Evolutionary conservation across 2,797 vertebrate species (phyloP), one percentile per base, ranked within the genome.

Genomic region (Xyrichtys novacula): DNA sequence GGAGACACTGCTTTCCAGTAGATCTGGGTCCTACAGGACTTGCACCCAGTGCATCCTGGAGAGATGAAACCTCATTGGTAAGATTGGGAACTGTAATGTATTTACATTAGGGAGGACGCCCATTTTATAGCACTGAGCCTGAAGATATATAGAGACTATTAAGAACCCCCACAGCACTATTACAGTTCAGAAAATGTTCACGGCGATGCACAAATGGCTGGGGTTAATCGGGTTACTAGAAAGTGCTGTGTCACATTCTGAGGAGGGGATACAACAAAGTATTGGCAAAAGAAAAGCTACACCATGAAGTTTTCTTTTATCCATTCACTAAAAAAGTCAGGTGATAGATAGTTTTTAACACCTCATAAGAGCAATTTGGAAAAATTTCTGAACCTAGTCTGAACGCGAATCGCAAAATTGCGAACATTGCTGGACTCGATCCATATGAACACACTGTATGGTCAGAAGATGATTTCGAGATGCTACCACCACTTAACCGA

Each of bases 91-190:
- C 61, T 65, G 56, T 78, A 77, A 82, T 80, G 60, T 58, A 68
- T 80, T 79, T 71, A 63, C 43, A 65, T 83, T 67, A 72, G 46
- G 61, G 67, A 20, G 52, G 49, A 76, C 66, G 63, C 48, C 60
- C 73, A 69, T 73, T 84, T 85, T 80, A 84, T 62, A 63, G 32
- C 57, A 12, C 26, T 20, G 22, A 78, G 60, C 46, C 20, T 23
- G 17, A 65, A 76, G 55, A 86, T 59, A 74, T 80, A 81, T 65
- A 65, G 61, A 66, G 60, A 66, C 74, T 75, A 79, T 79, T 78
- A 81, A 76, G 47, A 29, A 48, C 17, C 44, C 40, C 58, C 34
- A 47, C 34, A 50, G 63, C 22, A 20, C 29, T 72, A 85, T 80
- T 67, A 71, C 69, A 60, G 79, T 69, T 80, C 74, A 64, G 34